Percentiles rank a stretch among this genome's conserved stretches.
Evolutionary conservation across 2,797 vertebrate species (phyloP).

Genomic region (Gymnoscopelus microlampas): DNA sequence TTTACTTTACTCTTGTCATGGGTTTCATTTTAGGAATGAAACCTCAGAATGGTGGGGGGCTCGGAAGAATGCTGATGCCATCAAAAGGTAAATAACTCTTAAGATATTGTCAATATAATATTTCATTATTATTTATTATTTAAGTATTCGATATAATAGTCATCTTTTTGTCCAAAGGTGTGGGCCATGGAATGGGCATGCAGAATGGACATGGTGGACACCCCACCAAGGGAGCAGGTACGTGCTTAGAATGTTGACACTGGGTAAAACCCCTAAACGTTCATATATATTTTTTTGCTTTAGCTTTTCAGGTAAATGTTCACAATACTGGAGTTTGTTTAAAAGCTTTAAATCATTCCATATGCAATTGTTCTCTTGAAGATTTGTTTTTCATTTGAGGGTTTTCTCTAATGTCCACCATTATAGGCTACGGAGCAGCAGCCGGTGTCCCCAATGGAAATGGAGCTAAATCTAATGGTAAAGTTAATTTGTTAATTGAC

Average conservation of each 20-base stretch:
- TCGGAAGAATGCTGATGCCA: conserved; percentile 59
- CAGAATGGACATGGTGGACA: conserved; percentile 56
- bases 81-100: conserved; percentile 60
- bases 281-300: too few species aligned
- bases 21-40: conserved; percentile 50
- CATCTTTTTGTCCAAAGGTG: conserved; percentile 43
- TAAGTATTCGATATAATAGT: background rate
- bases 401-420: background rate
- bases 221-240: conserved; percentile 65
- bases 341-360: too few species aligned
- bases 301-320: too few species aligned
- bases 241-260: conserved; percentile 22
- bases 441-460: conserved; percentile 27
- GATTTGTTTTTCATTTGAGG: too few species aligned
- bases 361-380: too few species aligned
- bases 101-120: background rate
- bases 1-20: background rate
- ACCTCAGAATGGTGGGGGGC: conserved; percentile 45
- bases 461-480: conserved; percentile 26
- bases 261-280: too few species aligned
- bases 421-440: conserved; percentile 25
- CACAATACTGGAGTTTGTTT: too few species aligned
- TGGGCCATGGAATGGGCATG: conserved; percentile 52
- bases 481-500: background rate
- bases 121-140: background rate